These are phyloP conservation scores for Peromyscus melanophrys DNA, from an alignment of 2,797 vertebrate genomes.

Conservation along the genomic window DNA sequence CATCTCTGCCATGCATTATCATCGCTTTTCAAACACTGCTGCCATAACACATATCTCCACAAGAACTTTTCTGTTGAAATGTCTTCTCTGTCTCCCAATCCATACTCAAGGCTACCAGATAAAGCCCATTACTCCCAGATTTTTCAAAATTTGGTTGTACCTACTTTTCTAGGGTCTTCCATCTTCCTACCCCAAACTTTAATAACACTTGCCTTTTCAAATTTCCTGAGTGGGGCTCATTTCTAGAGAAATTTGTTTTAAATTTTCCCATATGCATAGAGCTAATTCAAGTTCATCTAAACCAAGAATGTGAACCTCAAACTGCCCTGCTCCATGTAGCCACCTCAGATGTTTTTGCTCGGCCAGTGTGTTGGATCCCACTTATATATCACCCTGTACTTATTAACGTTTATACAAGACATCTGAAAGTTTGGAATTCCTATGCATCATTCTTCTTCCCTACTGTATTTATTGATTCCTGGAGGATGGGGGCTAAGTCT, in stretches of 20 bases:
- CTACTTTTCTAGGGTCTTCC: background rate
- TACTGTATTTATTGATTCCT: background rate
- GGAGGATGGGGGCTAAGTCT: background rate
- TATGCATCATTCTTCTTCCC: background rate
- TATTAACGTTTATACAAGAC: background rate
- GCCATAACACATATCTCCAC: background rate
- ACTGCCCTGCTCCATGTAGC: background rate
- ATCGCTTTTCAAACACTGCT: constrained; percentile 2
- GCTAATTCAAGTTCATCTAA: background rate
- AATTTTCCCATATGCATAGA: background rate
- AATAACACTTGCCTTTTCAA: background rate
- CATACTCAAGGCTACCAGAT: background rate
- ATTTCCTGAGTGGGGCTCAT: background rate
- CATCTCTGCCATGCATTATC: constrained; percentile 19
- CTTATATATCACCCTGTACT: background rate
- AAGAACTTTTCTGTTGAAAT: background rate
- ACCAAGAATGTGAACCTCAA: background rate
- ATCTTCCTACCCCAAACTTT: background rate
- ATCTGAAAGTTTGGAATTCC: background rate
- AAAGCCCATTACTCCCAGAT: background rate
- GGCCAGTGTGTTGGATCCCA: background rate
- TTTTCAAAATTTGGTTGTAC: background rate
- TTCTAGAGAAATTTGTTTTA: background rate
- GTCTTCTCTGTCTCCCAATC: background rate
- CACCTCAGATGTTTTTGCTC: background rate